Evolutionary conservation across 2,888 invertebrate genomes (phyloP), one percentile per base, ranked within the genome.

Genomic region (Sarcophaga subvicina): DNA sequence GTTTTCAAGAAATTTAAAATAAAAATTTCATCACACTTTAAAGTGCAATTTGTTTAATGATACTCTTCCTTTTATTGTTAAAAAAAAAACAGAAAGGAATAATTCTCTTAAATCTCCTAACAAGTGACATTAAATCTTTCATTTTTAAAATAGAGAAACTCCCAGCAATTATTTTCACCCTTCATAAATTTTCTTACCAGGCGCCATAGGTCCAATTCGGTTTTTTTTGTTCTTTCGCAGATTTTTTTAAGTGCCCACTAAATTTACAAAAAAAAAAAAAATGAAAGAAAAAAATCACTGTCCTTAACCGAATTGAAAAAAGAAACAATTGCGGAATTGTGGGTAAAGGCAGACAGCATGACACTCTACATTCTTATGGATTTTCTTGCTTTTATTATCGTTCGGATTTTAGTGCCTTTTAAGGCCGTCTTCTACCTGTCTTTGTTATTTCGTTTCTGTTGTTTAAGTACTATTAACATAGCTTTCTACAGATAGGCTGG

Each of bases 181-280:
- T 76, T 87, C 81, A 87, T 87, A 87, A 87, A 87, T 87, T 84
- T 84, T 79, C 22, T 69, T 79, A 79, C 71, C 79, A 84, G 87
- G 84, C 87, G 87, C 87, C 87, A 87, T 84, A 79, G 84, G 84
- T 81, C 84, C 84, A 84, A 71, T n/a, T 60, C 4, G 8, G 54
- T 1, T 71, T 37, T 75, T 54, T 54, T 67, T 69, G 20, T 59
- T 77, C 64, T 8, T 12, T 37, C 17, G 64, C 71, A 62, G 66
- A 70, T 79, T 81, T 27, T 79, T 49, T 76, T 72, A 79, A 87
- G 84, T 87, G 84, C 81, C 84, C 79, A 84, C 87, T 82, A 84
- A 87, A 87, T 87, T 87, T 75, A 54, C 54, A 54, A 54, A 54
- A 54, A 14, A 49, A 10, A 10, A 73, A 69, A 80, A 69, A 22